phyloP scores from a whole-genome alignment of 2,113 vertebrate species.

The Apodemus speciosus region DNA sequence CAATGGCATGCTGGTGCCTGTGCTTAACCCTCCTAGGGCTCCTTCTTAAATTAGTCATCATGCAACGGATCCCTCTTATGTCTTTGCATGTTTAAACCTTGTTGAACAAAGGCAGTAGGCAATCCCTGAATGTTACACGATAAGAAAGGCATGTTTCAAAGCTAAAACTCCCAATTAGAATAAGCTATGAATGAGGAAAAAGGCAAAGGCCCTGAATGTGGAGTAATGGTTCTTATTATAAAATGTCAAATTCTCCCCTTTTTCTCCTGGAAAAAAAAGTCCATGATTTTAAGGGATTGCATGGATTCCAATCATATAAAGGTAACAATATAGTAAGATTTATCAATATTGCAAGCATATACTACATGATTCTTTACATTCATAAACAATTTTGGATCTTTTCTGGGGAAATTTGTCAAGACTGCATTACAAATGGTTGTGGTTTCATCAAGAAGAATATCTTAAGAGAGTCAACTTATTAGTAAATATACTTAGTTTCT shows the following conservation, averaged over 20 bases:
- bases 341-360: background rate
- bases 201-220: background rate
- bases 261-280: background rate
- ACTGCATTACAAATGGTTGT: background rate
- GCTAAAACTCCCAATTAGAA: background rate
- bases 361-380: background rate
- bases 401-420: background rate
- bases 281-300: background rate
- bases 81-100: constrained; percentile 61
- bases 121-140: constrained; percentile 45
- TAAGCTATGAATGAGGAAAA: constrained; percentile 20
- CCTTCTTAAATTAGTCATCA: constrained; percentile 74
- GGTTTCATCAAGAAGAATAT: background rate
- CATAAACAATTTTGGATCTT: background rate
- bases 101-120: constrained; percentile 59
- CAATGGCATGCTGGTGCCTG: constrained; percentile 58
- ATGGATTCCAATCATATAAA: background rate
- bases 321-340: background rate
- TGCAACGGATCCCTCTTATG: constrained; percentile 39
- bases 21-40: constrained; percentile 60
- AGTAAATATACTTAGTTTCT: background rate
- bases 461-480: background rate
- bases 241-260: background rate
- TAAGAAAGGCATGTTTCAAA: constrained; percentile 40
- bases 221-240: background rate